Conservation (phyloP, 2,888 invertebrate species). For the Trileptium ribeirensis region DNA sequence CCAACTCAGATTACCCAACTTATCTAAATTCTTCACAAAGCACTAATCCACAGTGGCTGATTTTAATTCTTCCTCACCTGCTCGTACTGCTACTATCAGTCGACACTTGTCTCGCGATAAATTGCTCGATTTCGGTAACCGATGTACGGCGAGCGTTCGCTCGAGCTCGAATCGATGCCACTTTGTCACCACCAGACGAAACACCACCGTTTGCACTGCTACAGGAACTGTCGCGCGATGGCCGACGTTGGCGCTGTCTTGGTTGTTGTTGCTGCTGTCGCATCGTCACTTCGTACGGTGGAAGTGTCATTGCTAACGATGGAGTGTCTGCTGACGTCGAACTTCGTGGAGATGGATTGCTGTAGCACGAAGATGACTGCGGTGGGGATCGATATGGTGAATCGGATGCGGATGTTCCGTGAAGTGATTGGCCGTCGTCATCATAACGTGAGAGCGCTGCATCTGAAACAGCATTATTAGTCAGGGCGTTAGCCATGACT, state of each 20-base stretch:
- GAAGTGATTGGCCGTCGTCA: constrained; percentile 22
- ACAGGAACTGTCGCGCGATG: too few relatives aligned
- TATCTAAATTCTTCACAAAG: too few relatives aligned
- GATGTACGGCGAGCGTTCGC: constrained; percentile 74
- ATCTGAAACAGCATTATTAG: too few relatives aligned
- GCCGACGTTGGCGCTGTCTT: constrained; percentile 34
- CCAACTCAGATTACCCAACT: too few relatives aligned
- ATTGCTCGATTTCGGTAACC: constrained; percentile 80
- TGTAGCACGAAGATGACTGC: not conserved
- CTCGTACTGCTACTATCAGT: too few relatives aligned
- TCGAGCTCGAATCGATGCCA: constrained; percentile 77
- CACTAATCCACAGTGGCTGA: too few relatives aligned
- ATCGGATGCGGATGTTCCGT: not conserved
- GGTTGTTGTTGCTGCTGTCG: constrained; percentile 19
- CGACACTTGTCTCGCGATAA: constrained; percentile 72
- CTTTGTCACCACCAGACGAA: too few relatives aligned
- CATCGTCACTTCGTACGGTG: not conserved
- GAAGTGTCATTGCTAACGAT: too few relatives aligned
- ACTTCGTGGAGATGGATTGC: not conserved
- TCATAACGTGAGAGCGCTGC: constrained; percentile 21
- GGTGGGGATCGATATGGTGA: not conserved
- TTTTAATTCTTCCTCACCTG: too few relatives aligned
- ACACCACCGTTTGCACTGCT: too few relatives aligned
- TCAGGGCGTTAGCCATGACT: too few relatives aligned
- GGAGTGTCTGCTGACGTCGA: not conserved